Base-by-base conservation (phyloP, 2,888 invertebrate genomes). In the Hydropsyche betteni region DNA sequence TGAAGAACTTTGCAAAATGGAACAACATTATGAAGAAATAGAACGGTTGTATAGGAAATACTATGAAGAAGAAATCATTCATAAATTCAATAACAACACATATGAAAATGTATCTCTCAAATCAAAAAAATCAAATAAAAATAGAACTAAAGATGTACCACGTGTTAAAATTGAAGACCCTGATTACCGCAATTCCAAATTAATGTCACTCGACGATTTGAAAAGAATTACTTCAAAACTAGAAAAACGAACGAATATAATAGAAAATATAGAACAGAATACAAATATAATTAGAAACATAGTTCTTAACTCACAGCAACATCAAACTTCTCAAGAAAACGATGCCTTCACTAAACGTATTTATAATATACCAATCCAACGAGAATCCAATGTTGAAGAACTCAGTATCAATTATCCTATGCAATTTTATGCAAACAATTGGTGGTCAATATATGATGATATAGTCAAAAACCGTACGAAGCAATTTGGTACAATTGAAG, bases 401-500 rank as follows among this genome's bases (percentile, higher is more conserved):
- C 76, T 87, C 44, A 87, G 86, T 0, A 80, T 85, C 0, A 86
- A 86, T 0, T 87, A 87, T 76, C 87, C 88, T 0, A 78, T 82
- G 58, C 83, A 87, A 77, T 88, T 87, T 76, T 88, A 88, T 80
- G 88, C 88, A 0, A 88, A 88, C 80, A 88, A 88, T 74, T 88
- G 87, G 88, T 88, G 88, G 88, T 80, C 82, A 0, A 88, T 88
- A 0, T 88, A 88, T 81, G 86, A 87, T 77, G 87, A 87, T 33
- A 81, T 88, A 0, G 76, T 88, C 0, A 86, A 84, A 68, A 86
- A 82, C 50, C 81, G 88, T 0, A 86, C 87, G 68, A 83, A 84
- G 33, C 87, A 87, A 79, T 88, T 86, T 81, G 88, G 88, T 0
- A 85, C 86, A 0, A 84, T 88, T 14, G 87, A 87, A 73, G 85